Percentiles rank a stretch among this genome's conserved stretches.
Evolutionary conservation across 2,113 vertebrate genomes (phyloP).

Genomic region (Vidua macroura): DNA sequence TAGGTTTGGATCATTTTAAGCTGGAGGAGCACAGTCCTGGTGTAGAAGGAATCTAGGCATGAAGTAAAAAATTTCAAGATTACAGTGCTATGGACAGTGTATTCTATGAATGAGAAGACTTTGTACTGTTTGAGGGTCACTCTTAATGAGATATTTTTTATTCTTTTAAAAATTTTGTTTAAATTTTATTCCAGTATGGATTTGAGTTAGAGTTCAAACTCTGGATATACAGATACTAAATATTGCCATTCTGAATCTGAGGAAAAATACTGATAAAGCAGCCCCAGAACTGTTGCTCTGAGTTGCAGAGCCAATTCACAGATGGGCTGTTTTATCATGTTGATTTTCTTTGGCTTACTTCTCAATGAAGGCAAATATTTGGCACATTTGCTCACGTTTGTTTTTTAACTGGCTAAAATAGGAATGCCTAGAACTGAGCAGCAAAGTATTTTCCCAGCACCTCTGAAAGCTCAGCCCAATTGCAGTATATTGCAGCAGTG

Average conservation of each 20-base stretch:
- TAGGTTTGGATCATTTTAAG: neutral
- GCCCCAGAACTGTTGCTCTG: neutral
- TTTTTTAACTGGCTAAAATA: neutral
- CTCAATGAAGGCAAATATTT: constrained; percentile 12
- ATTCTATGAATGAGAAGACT: neutral
- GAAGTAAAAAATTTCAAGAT: neutral
- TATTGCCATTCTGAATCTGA: neutral
- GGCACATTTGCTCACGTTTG: neutral
- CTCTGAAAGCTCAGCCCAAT: neutral
- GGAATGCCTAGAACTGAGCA: neutral
- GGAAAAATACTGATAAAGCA: neutral
- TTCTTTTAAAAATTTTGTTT: neutral
- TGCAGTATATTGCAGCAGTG: neutral
- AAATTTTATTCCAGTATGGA: neutral
- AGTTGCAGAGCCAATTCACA: neutral
- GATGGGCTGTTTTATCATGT: neutral
- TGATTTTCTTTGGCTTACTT: constrained; percentile 15
- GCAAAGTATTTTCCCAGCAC: neutral
- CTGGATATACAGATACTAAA: neutral
- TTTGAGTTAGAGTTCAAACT: neutral
- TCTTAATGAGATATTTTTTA: neutral
- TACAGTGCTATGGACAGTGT: neutral
- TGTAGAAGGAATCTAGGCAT: neutral
- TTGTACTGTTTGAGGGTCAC: neutral
- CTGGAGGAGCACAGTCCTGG: neutral